Base-by-base conservation (phyloP, 1,140 invertebrate species). In the Macrostomum lignano region DNA sequence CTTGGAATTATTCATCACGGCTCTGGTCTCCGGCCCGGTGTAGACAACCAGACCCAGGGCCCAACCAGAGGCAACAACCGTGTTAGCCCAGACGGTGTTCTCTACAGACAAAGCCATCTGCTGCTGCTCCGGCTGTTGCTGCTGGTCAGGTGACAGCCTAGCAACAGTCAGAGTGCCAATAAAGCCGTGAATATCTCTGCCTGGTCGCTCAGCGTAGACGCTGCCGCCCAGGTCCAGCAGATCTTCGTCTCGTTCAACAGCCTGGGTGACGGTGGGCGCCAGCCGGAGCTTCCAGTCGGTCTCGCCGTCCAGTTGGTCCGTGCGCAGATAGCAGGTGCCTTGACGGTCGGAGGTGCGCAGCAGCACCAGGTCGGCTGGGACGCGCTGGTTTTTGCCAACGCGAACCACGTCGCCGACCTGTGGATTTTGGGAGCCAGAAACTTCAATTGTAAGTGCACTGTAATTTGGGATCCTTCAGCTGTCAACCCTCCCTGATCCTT, bases 231-330 rank as follows among this genome's bases (percentile, higher is more conserved):
- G 22, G 33, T 24, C 17, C 21, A 31, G 7, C 26, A 35, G 38
- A 29, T 37, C 63, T 31, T 67, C 63, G 52, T 86, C 76, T 30
- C 63, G 67, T 6, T 70, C 66, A 7, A 91, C 58, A 49, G 78
- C 77, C 55, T 94, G 84, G 2, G 82, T 93, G 6, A 70, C 68
- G 3, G 75, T 69, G 33, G 96, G 68, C n/a, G 88, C 81, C 29
- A 94, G 61, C 39, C 82, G 64, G 21, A 96, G 62, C 60, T 98
- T 98, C 88, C 88, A 96, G 60, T 98, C 91, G 34, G 86, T 96
- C 61, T 96, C 88, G 25, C 88, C 91, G 58, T 96, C 88, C 37
- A 98, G 55, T 55, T 98, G 91, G 62, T 98, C 91, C 0, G 91
- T 98, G 42, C 86, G 65, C n/a, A 96, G 76, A 51, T 94, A 98